phyloP scores from a whole-genome alignment of 2,888 invertebrate species.

The Omphaloscelis lunosa region DNA sequence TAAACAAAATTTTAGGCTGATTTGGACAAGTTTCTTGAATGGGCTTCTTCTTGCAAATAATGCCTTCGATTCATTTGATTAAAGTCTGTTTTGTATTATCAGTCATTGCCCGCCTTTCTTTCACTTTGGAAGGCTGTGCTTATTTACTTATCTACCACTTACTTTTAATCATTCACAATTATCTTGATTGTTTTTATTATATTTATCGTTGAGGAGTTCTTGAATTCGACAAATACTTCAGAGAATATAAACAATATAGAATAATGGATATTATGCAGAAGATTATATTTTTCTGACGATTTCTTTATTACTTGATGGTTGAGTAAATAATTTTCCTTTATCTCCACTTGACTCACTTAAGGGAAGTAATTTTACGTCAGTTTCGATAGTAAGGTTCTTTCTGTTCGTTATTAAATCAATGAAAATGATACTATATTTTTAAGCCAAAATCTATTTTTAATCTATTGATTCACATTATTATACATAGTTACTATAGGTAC shows the following conservation, averaged over 20 bases:
- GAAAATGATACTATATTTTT: background rate
- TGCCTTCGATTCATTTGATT: slow-evolving; percentile 7
- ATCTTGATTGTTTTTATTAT: slow-evolving; percentile 34
- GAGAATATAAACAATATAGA: slow-evolving; percentile 14
- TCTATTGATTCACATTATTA: background rate
- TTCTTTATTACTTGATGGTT: background rate
- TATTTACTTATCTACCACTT: background rate
- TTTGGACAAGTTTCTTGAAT: background rate
- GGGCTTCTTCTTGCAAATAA: background rate
- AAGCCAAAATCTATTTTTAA: background rate
- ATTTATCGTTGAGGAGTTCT: slow-evolving; percentile 30
- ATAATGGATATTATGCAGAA: slow-evolving; percentile 21
- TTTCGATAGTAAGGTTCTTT: background rate
- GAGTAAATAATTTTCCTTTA: slow-evolving; percentile 4
- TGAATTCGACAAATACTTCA: slow-evolving; percentile 32
- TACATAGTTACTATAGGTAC: background rate
- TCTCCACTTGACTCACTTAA: background rate
- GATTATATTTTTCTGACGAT: slow-evolving; percentile 27
- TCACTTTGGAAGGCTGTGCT: background rate
- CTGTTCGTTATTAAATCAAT: background rate
- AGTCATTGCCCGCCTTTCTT: slow-evolving; percentile 25
- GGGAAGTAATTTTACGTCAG: background rate
- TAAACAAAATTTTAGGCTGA: background rate
- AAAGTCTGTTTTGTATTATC: slow-evolving; percentile 16
- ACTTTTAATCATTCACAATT: slow-evolving; percentile 11